Percentiles rank a stretch among this genome's conserved stretches.
phyloP scores from a whole-genome alignment of 2,113 vertebrate genomes.

The Propithecus coquereli region DNA sequence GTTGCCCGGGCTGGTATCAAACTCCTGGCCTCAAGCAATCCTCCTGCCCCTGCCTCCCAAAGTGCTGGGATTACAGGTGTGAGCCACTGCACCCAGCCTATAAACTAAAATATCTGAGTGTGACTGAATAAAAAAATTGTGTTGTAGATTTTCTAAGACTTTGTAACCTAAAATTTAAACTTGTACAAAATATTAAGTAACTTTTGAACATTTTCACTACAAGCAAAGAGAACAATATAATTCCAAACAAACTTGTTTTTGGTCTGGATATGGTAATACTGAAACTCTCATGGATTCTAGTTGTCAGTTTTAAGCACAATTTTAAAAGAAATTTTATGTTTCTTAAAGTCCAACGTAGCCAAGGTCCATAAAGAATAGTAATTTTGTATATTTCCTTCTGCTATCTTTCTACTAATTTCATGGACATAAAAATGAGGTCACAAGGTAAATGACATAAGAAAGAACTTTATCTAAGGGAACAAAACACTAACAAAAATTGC shows the following conservation, averaged over 20 bases:
- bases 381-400: neutral
- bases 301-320: constrained; percentile 13
- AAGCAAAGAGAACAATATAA: constrained; percentile 3
- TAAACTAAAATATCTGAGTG: constrained; percentile 6
- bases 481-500: constrained; percentile 30
- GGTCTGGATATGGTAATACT: neutral
- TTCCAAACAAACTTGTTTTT: constrained; percentile 37
- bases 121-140: neutral
- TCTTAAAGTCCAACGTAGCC: constrained; percentile 13
- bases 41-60: too few species aligned
- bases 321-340: constrained; percentile 39
- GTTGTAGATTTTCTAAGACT: constrained; percentile 35
- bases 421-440: constrained; percentile 25
- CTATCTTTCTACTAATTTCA: constrained; percentile 12
- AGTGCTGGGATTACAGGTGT: too few species aligned
- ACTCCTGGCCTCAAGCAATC: too few species aligned
- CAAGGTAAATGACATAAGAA: constrained; percentile 34
- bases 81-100: too few species aligned
- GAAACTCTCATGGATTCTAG: neutral
- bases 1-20: too few species aligned
- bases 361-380: neutral
- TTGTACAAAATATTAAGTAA: constrained; percentile 4
- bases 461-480: neutral
- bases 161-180: constrained; percentile 40
- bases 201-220: constrained; percentile 29